These are phyloP conservation scores for Andrena marginata DNA, from an alignment of 2,888 invertebrate genomes.

Conservation along the genomic window DNA sequence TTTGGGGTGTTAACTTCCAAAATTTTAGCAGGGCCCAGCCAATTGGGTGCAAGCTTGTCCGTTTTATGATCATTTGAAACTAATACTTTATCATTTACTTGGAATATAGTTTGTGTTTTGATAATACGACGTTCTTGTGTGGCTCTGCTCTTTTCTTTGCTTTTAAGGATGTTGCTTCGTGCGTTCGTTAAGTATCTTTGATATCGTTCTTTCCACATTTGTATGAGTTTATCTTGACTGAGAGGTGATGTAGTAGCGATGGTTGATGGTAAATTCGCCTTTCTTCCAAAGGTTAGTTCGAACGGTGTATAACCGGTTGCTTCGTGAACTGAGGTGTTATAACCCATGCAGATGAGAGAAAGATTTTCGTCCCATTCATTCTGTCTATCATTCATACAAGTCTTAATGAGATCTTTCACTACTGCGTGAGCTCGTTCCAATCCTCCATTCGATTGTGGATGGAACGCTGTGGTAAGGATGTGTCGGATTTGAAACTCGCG, in stretches of 20 bases:
- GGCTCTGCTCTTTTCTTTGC: too few species aligned
- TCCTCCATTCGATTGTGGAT: background rate
- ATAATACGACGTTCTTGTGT: too few species aligned
- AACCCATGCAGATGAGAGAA: conserved; percentile 1
- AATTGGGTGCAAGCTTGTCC: too few species aligned
- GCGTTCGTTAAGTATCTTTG: too few species aligned
- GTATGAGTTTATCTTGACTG: background rate
- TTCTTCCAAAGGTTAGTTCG: background rate
- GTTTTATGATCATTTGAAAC: too few species aligned
- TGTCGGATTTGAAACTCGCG: background rate
- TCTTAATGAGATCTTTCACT: background rate
- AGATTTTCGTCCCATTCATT: conserved; percentile 16
- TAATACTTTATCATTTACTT: too few species aligned
- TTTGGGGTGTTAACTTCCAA: too few species aligned
- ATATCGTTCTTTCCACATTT: too few species aligned
- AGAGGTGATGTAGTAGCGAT: too few species aligned
- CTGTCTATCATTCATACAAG: background rate
- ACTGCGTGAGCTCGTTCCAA: background rate
- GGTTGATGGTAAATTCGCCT: background rate
- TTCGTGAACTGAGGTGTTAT: conserved; percentile 6
- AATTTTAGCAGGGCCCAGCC: too few species aligned
- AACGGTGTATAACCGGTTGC: background rate
- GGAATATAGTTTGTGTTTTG: too few species aligned
- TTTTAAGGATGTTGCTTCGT: too few species aligned
- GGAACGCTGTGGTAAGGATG: background rate